Percentiles rank a stretch among this genome's conserved stretches.
phyloP scores from a whole-genome alignment of 1,140 invertebrate species.

The Drosophila repleta region DNA sequence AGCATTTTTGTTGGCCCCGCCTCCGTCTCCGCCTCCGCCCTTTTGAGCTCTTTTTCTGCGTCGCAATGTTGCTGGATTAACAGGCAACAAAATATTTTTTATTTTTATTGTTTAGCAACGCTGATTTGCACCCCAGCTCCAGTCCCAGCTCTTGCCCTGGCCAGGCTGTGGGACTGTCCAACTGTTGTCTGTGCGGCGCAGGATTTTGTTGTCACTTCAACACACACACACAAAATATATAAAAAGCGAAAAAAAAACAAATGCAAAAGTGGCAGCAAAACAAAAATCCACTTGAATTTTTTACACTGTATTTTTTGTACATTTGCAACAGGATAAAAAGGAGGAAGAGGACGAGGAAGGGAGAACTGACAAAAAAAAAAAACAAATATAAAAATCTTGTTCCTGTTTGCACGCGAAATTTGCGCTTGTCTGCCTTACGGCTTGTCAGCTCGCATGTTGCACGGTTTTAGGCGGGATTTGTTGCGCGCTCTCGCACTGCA shows the following conservation, averaged over 20 bases:
- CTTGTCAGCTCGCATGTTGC: slow-evolving; percentile 81
- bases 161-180: slow-evolving; percentile 43
- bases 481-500: slow-evolving; percentile 48
- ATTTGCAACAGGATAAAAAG: slow-evolving; percentile 52
- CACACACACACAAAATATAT: slow-evolving; percentile 52
- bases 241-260: slow-evolving; percentile 48
- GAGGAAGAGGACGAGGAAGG: too few relatives aligned
- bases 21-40: slow-evolving; percentile 10
- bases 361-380: background rate
- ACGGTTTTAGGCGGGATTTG: slow-evolving; percentile 81
- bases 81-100: slow-evolving; percentile 80
- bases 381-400: slow-evolving; percentile 43
- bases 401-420: slow-evolving; percentile 79
- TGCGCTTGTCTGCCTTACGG: slow-evolving; percentile 81
- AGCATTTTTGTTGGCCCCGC: slow-evolving; percentile 10
- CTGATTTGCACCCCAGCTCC: slow-evolving; percentile 61
- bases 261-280: slow-evolving; percentile 42
- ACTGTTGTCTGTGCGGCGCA: slow-evolving; percentile 50
- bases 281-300: slow-evolving; percentile 82
- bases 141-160: background rate
- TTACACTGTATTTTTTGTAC: slow-evolving; percentile 80
- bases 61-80: slow-evolving; percentile 70
- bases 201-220: slow-evolving; percentile 83
- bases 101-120: slow-evolving; percentile 80
- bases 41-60: slow-evolving; percentile 36